phyloP scores from a whole-genome alignment of 2,113 vertebrate genomes.

The Spea bombifrons region DNA sequence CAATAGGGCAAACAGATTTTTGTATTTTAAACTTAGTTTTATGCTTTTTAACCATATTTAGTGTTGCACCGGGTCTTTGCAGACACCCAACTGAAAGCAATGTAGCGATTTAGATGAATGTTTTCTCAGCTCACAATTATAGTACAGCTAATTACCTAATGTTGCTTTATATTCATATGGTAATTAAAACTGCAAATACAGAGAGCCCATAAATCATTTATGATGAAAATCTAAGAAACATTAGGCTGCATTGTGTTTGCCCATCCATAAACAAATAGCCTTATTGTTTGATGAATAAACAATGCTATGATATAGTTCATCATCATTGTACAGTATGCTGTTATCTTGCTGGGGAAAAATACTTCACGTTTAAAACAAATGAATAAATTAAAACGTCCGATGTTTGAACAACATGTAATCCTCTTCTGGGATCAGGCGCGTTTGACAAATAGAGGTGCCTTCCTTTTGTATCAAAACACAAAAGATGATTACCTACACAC shows the following conservation, averaged over 20 bases:
- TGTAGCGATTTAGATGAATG: slow-evolving; percentile 42
- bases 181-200: slow-evolving; percentile 47
- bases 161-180: slow-evolving; percentile 47
- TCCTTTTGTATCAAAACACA: too few relatives aligned
- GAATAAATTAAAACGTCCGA: slow-evolving; percentile 16
- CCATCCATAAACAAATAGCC: slow-evolving; percentile 43
- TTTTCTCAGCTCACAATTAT: slow-evolving; percentile 38
- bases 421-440: too few relatives aligned
- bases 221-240: slow-evolving; percentile 41
- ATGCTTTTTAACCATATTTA: not conserved
- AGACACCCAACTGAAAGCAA: slow-evolving; percentile 16
- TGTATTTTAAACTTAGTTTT: not conserved
- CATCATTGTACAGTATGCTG: slow-evolving; percentile 30
- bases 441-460: too few relatives aligned
- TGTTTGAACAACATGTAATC: too few relatives aligned
- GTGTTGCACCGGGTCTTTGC: slow-evolving; percentile 19
- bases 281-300: slow-evolving; percentile 43
- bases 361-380: slow-evolving; percentile 1
- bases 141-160: slow-evolving; percentile 44
- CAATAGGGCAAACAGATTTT: not conserved
- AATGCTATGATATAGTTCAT: slow-evolving; percentile 30
- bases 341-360: slow-evolving; percentile 21
- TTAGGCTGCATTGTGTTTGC: slow-evolving; percentile 32
- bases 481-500: too few relatives aligned
- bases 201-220: slow-evolving; percentile 42